A percentile compares a stretch with the other conserved stretches of the same genome.
phyloP scores from a whole-genome alignment of 2,888 invertebrate species.

The Tanypteryx hageni region DNA sequence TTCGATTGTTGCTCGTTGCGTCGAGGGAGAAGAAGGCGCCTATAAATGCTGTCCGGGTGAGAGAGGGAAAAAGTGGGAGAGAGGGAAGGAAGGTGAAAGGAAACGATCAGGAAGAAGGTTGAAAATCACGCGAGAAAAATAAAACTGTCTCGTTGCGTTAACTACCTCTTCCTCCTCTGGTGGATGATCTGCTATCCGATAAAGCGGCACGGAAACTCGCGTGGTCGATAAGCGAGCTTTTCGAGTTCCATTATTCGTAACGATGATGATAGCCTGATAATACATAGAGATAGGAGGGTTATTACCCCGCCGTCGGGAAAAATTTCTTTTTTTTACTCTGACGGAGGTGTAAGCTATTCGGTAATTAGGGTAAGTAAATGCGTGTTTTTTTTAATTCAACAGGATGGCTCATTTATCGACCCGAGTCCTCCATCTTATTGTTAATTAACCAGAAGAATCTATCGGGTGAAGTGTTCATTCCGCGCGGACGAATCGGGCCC shows the following conservation, averaged over 20 bases:
- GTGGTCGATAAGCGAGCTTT: background rate
- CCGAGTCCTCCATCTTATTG: too few relatives aligned
- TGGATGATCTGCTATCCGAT: background rate
- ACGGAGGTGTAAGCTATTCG: too few relatives aligned
- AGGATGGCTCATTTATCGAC: too few relatives aligned
- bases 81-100: background rate
- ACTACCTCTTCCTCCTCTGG: background rate
- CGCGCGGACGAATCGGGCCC: too few relatives aligned
- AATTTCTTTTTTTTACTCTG: too few relatives aligned
- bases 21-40: background rate
- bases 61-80: background rate
- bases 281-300: too few relatives aligned
- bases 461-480: too few relatives aligned
- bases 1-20: background rate
- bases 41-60: background rate
- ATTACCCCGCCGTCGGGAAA: too few relatives aligned
- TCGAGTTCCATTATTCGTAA: background rate
- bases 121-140: slow-evolving; percentile 15
- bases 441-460: too few relatives aligned
- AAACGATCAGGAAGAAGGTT: background rate
- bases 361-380: too few relatives aligned
- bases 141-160: background rate
- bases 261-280: background rate
- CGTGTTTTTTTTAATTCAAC: too few relatives aligned
- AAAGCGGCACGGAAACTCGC: background rate